phyloP scores from a whole-genome alignment of 1,140 invertebrate species.

The Eriosoma lanigerum region DNA sequence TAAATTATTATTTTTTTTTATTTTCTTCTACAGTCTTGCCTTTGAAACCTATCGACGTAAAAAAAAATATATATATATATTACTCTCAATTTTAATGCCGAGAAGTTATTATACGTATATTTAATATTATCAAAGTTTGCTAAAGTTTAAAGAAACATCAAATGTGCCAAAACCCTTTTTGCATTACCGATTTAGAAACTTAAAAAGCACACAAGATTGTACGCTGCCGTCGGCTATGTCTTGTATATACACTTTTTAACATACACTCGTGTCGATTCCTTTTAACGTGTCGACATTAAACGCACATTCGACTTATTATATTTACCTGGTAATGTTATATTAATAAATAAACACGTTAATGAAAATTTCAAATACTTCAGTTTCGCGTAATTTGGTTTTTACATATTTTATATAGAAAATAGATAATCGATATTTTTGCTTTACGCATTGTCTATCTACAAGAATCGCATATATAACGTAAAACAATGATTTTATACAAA shows the following conservation, averaged over 20 bases:
- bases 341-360: no score
- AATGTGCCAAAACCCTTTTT: constrained; percentile 18
- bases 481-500: no score
- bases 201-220: background rate
- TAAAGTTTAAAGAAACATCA: constrained; percentile 7
- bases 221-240: background rate
- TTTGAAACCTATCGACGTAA: background rate
- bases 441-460: no score
- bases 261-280: no score
- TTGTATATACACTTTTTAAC: background rate
- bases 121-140: background rate
- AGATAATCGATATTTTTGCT: no score
- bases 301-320: background rate
- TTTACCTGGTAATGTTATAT: no score
- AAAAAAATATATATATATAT: no score
- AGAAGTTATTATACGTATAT: background rate
- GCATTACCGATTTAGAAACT: constrained; percentile 8
- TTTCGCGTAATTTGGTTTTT: no score
- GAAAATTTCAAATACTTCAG: no score
- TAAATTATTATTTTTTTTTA: background rate
- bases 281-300: background rate
- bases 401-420: no score
- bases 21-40: no score
- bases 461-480: no score
- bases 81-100: background rate